Evolutionary conservation across 1,140 invertebrate species (phyloP).

Genomic region (Elymnias hypermnestra): DNA sequence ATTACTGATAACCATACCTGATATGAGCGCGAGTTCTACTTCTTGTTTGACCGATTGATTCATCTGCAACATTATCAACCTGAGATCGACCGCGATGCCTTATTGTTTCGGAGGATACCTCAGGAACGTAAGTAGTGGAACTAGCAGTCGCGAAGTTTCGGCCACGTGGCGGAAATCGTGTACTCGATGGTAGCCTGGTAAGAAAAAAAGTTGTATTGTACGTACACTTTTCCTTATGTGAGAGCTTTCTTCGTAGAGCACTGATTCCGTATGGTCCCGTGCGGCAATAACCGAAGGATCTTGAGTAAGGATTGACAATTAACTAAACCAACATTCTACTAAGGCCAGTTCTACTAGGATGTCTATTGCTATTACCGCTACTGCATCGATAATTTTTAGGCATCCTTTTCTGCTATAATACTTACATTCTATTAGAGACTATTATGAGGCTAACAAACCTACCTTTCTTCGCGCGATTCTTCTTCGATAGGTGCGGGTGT

Average conservation of each 20-base stretch:
- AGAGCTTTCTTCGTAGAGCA: conserved; percentile 23
- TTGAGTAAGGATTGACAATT: background rate
- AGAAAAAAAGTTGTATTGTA: conserved; percentile 29
- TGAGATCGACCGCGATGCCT: conserved; percentile 73
- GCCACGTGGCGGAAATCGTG: conserved; percentile 85
- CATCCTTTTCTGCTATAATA: no score
- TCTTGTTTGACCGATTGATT: conserved; percentile 65
- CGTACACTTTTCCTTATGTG: conserved; percentile 29
- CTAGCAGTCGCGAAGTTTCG: conserved; percentile 75
- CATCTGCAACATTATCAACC: conserved; percentile 65
- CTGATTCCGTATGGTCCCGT: conserved; percentile 19
- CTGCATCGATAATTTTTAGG: no score
- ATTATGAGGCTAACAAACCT: conserved; percentile 9
- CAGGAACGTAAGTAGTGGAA: conserved; percentile 47
- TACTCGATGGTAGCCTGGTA: conserved; percentile 83
- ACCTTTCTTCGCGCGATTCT: conserved; percentile 74
- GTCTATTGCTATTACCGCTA: conserved; percentile 11
- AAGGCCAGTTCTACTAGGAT: conserved; percentile 14
- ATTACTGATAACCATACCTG: conserved; percentile 40
- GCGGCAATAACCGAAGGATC: conserved; percentile 14
- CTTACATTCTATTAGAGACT: background rate
- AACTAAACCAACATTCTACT: conserved; percentile 13
- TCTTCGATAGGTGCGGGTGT: conserved; percentile 72
- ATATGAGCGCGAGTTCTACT: conserved; percentile 69
- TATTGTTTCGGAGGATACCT: conserved; percentile 48